These are phyloP conservation scores for Apogon talboti DNA, from an alignment of 2,797 vertebrate genomes.

Conservation along the genomic window DNA sequence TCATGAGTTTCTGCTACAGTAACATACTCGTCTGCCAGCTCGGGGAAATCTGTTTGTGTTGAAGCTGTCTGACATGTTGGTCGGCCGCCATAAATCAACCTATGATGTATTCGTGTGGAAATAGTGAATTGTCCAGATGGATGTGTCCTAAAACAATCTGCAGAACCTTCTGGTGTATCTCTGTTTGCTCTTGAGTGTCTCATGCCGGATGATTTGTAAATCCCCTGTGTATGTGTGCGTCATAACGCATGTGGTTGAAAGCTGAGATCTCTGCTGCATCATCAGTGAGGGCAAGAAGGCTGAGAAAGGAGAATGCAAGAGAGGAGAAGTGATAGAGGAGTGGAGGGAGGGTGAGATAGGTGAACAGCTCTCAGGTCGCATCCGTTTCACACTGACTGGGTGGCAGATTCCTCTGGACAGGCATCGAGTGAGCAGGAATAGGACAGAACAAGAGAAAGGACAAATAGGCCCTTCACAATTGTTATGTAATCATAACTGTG, in stretches of 20 bases:
- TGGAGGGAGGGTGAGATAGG: constrained; percentile 42
- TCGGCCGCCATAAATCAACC: constrained; percentile 39
- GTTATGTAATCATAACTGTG: too few relatives aligned
- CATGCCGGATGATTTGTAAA: constrained; percentile 33
- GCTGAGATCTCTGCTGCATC: constrained; percentile 60
- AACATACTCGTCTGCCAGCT: constrained; percentile 35
- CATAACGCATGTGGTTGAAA: constrained; percentile 58
- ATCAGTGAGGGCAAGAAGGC: constrained; percentile 6
- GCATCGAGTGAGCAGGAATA: constrained; percentile 25
- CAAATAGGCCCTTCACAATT: background rate
- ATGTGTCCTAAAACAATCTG: constrained; percentile 61
- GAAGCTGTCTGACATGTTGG: constrained; percentile 45
- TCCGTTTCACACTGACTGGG: constrained; percentile 41
- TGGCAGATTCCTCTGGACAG: constrained; percentile 63
- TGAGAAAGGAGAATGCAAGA: constrained; percentile 43
- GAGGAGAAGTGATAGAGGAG: constrained; percentile 15
- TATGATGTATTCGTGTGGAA: constrained; percentile 61
- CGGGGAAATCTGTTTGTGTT: constrained; percentile 45
- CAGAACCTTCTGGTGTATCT: constrained; percentile 61
- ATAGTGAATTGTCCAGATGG: constrained; percentile 57
- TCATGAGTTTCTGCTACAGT: constrained; percentile 28
- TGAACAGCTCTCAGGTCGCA: constrained; percentile 70
- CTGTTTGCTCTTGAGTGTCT: constrained; percentile 34
- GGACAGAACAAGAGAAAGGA: constrained; percentile 16
- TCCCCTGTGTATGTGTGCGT: constrained; percentile 10